Conservation (phyloP, 2,888 invertebrate genomes). For the Trachelus iudaicus region DNA sequence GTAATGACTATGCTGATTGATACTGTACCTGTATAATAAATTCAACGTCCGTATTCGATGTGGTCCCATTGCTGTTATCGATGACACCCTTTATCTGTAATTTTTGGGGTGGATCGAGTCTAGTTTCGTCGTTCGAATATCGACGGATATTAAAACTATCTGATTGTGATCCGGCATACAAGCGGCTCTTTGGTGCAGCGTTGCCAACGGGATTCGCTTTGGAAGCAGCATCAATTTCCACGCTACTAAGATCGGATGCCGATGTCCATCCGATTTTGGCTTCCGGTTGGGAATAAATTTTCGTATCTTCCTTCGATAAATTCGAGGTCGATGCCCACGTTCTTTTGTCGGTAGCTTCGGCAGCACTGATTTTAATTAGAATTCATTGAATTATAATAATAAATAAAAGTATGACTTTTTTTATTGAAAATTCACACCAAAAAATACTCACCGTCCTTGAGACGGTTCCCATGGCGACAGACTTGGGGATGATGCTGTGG, state of each 20-base stretch:
- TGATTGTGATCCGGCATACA: constrained; percentile 47
- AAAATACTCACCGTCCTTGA: constrained; percentile 38
- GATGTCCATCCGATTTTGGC: constrained; percentile 75
- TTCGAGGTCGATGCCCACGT: constrained; percentile 85
- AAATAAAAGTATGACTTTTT: neutral
- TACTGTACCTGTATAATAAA: constrained; percentile 59
- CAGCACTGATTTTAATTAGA: constrained; percentile 3
- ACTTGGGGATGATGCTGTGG: constrained; percentile 82
- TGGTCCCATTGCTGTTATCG: constrained; percentile 51
- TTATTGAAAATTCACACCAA: neutral
- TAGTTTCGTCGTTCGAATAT: constrained; percentile 44
- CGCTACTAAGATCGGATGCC: constrained; percentile 78
- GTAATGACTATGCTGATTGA: neutral
- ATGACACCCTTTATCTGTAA: constrained; percentile 60
- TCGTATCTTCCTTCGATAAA: constrained; percentile 64
- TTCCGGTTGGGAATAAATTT: constrained; percentile 23
- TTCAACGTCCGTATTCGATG: constrained; percentile 57
- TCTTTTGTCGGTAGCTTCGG: constrained; percentile 67
- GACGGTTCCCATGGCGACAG: constrained; percentile 69
- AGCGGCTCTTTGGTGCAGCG: constrained; percentile 28
- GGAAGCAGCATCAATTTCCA: constrained; percentile 11
- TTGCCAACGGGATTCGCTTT: constrained; percentile 16
- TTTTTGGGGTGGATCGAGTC: constrained; percentile 38
- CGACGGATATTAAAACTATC: constrained; percentile 47
- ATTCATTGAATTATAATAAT: neutral